A percentile compares a stretch with the other conserved stretches of the same genome.
Conservation (phyloP, 2,888 invertebrate genomes). For the Adelognathus sp. region DNA sequence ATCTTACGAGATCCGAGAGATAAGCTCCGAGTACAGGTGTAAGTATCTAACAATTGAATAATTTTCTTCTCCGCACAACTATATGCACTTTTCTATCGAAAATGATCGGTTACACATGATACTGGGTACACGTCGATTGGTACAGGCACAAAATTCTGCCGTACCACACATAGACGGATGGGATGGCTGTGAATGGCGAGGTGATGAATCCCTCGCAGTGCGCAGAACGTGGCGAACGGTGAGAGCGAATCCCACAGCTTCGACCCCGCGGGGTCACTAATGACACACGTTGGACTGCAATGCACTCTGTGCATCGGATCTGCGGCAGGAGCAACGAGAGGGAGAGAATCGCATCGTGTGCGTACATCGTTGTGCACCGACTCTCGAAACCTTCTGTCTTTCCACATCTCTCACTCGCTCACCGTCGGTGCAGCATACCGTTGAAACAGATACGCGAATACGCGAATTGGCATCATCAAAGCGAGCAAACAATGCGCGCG, state of each 20-base stretch:
- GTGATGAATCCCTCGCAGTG: slow-evolving; percentile 30
- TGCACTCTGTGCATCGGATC: slow-evolving; percentile 45
- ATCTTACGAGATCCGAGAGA: neutral
- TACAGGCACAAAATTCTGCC: slow-evolving; percentile 35
- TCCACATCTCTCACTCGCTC: neutral
- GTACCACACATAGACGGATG: neutral
- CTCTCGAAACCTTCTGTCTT: slow-evolving; percentile 10
- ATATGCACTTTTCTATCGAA: slow-evolving; percentile 11
- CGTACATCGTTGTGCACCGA: slow-evolving; percentile 44
- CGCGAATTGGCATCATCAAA: slow-evolving; percentile 81
- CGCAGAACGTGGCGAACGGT: slow-evolving; percentile 63
- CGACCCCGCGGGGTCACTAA: slow-evolving; percentile 76
- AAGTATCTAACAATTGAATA: slow-evolving; percentile 44
- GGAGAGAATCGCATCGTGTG: slow-evolving; percentile 42
- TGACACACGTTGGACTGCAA: slow-evolving; percentile 74
- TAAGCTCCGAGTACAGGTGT: neutral
- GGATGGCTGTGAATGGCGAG: slow-evolving; percentile 5
- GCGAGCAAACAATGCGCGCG: slow-evolving; percentile 79
- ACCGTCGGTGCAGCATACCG: slow-evolving; percentile 2
- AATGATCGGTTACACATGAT: slow-evolving; percentile 32
- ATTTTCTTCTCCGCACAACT: slow-evolving; percentile 1
- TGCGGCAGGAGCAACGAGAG: slow-evolving; percentile 46
- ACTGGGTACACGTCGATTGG: slow-evolving; percentile 31
- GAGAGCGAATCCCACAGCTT: slow-evolving; percentile 72
- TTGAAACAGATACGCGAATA: slow-evolving; percentile 63